Evolutionary conservation across 2,797 vertebrate species (phyloP).

Genomic region (Pangasius macronema): DNA sequence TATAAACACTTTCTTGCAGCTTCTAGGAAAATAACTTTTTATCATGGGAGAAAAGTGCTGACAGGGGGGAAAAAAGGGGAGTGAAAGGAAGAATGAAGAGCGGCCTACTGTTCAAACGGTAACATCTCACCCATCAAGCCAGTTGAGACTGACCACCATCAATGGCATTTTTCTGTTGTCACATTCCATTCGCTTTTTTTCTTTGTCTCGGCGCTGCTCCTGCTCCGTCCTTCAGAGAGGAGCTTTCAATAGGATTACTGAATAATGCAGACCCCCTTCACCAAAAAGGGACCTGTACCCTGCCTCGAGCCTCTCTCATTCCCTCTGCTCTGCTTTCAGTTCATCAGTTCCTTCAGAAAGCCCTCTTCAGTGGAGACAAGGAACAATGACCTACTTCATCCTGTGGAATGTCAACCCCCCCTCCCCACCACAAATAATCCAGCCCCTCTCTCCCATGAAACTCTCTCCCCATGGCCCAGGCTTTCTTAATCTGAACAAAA

Average conservation of each 20-base stretch:
- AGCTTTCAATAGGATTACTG: slow-evolving; percentile 83
- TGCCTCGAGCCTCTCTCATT: slow-evolving; percentile 60
- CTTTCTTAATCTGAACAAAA: slow-evolving; percentile 79
- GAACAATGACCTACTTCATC: slow-evolving; percentile 85
- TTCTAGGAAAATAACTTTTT: slow-evolving; percentile 44
- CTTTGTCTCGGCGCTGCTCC: slow-evolving; percentile 67
- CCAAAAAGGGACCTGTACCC: slow-evolving; percentile 71
- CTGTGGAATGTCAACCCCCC: slow-evolving; percentile 76
- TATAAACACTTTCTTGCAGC: slow-evolving; percentile 43
- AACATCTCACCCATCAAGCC: slow-evolving; percentile 70
- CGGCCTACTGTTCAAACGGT: slow-evolving; percentile 55
- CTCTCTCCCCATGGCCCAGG: slow-evolving; percentile 48
- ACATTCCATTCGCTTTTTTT: slow-evolving; percentile 78
- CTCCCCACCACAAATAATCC: slow-evolving; percentile 57
- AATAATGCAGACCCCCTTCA: slow-evolving; percentile 69
- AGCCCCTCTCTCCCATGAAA: slow-evolving; percentile 63
- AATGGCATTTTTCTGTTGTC: slow-evolving; percentile 78
- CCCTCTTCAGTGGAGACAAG: slow-evolving; percentile 75
- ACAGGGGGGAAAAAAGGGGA: slow-evolving; percentile 27
- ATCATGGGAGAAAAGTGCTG: slow-evolving; percentile 45
- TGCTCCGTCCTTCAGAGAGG: slow-evolving; percentile 75
- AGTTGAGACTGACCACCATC: slow-evolving; percentile 73
- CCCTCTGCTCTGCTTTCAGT: slow-evolving; percentile 74
- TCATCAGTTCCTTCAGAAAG: slow-evolving; percentile 79
- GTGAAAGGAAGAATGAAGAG: slow-evolving; percentile 42